phyloP scores from a whole-genome alignment of 1,140 invertebrate species.

The Listronotus bonariensis region DNA sequence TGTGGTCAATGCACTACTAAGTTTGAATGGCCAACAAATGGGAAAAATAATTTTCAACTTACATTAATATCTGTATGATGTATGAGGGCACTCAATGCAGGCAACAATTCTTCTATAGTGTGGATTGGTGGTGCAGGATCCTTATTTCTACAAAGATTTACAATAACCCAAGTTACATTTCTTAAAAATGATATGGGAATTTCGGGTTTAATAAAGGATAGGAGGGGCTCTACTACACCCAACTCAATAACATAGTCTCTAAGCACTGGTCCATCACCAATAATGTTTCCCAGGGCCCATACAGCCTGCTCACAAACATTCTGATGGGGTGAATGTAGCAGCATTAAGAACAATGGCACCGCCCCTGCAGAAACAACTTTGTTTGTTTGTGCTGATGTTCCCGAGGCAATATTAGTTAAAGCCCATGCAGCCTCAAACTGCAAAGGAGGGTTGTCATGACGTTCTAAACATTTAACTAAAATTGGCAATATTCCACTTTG shows the following conservation, averaged over 20 bases:
- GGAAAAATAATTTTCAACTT: conserved; percentile 63
- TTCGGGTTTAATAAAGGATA: conserved; percentile 90
- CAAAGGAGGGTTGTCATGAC: conserved; percentile 85
- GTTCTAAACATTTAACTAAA: conserved; percentile 86
- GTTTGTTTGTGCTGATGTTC: conserved; percentile 94
- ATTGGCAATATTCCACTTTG: conserved; percentile 91
- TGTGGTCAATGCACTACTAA: no score
- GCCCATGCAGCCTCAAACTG: conserved; percentile 99
- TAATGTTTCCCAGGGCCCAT: conserved; percentile 94
- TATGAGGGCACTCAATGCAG: conserved; percentile 91
- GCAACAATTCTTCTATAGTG: conserved; percentile 92
- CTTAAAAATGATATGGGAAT: conserved; percentile 91
- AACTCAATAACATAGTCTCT: conserved; percentile 91
- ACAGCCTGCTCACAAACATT: conserved; percentile 99
- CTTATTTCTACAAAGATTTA: conserved; percentile 96
- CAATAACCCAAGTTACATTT: conserved; percentile 98
- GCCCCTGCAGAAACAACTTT: conserved; percentile 93
- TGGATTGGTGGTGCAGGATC: conserved; percentile 85
- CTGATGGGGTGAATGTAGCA: conserved; percentile 89
- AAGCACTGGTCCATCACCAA: conserved; percentile 88
- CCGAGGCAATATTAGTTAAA: conserved; percentile 96
- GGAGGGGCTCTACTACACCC: conserved; percentile 85
- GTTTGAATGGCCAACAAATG: no score
- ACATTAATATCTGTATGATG: conserved; percentile 95
- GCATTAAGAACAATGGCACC: conserved; percentile 90